Conservation (phyloP, 2,888 invertebrate genomes). For the Dilophus febrilis region DNA sequence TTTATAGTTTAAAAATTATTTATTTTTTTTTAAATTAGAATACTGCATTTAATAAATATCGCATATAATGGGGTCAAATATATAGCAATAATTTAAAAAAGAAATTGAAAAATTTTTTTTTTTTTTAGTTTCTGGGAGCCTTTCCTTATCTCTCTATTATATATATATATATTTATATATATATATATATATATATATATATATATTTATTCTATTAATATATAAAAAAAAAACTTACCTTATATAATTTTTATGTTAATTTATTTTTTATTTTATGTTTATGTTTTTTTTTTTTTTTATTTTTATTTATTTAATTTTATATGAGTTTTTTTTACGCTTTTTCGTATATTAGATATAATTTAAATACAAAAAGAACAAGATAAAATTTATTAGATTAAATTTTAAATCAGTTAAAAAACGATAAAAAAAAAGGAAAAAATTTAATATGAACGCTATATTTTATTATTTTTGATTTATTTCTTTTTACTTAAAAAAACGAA, state of each 20-base stretch:
- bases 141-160: conserved; percentile 11
- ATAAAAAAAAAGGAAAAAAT: no score
- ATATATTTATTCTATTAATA: conserved; percentile 34
- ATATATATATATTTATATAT: conserved; percentile 24
- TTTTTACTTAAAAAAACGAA: no score
- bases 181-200: conserved; percentile 36
- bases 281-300: conserved; percentile 1
- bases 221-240: conserved; percentile 30
- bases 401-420: no score
- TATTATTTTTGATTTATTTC: no score
- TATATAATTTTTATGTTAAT: background rate
- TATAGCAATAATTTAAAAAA: background rate
- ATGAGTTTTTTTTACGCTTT: background rate
- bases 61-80: background rate
- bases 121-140: conserved; percentile 26
- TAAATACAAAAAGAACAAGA: no score
- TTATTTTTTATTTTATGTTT: background rate
- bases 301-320: background rate
- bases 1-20: background rate
- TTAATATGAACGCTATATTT: no score
- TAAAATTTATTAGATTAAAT: no score
- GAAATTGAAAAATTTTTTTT: background rate
- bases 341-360: background rate
- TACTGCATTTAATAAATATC: conserved; percentile 8
- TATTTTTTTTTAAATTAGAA: background rate